A percentile compares a stretch with the other conserved stretches of the same genome.
These are phyloP conservation scores for Herminia tarsipennalis DNA, from an alignment of 2,888 invertebrate genomes.

Conservation along the genomic window DNA sequence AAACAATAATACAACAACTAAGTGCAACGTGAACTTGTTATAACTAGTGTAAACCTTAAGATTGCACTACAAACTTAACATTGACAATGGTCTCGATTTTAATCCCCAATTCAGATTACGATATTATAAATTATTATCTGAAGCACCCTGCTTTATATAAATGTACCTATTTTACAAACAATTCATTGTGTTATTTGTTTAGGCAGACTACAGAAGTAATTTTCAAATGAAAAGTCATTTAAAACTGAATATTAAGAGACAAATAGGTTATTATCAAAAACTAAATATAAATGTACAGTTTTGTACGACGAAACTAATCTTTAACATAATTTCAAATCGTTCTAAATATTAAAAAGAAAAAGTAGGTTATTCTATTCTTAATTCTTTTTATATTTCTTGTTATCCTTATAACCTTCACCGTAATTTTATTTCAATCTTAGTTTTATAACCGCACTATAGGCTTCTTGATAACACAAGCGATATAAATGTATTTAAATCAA, in stretches of 20 bases:
- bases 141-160: not conserved
- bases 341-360: not conserved
- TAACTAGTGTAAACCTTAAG: too few relatives aligned
- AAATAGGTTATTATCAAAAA: too few relatives aligned
- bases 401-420: not conserved
- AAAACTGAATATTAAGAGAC: too few relatives aligned
- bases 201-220: too few relatives aligned
- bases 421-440: not conserved
- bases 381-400: not conserved
- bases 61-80: not conserved
- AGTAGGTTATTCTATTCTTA: not conserved
- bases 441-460: not conserved
- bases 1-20: too few relatives aligned
- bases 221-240: too few relatives aligned
- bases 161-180: too few relatives aligned
- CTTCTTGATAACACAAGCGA: not conserved
- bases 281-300: too few relatives aligned
- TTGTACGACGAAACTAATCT: too few relatives aligned
- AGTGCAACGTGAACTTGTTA: too few relatives aligned
- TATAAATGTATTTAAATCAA: constrained; percentile 12
- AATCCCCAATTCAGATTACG: not conserved
- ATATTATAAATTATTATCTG: not conserved
- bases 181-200: too few relatives aligned
- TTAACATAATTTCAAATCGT: not conserved
- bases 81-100: not conserved